A percentile compares a stretch with the other conserved stretches of the same genome.
Conservation (phyloP, 2,113 vertebrate genomes). For the Thermophis baileyi region DNA sequence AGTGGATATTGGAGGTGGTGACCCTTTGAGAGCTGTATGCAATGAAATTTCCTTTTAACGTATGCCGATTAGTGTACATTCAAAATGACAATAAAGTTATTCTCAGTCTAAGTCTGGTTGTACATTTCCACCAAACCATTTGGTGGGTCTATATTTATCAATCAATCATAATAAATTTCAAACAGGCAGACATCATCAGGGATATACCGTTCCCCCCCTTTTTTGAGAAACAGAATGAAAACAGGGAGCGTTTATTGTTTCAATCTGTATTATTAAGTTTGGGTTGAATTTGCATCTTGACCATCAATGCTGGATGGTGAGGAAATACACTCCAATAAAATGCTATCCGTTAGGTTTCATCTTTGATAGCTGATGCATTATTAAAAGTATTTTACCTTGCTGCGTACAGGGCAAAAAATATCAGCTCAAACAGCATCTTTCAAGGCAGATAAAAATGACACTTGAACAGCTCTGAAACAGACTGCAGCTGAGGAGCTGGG, state of each 20-base stretch:
- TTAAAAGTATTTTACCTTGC: neutral
- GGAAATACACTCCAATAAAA: neutral
- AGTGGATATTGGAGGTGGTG: no score
- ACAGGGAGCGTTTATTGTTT: neutral
- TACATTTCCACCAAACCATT: neutral
- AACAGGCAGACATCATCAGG: neutral
- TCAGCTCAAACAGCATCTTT: neutral
- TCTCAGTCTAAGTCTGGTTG: neutral
- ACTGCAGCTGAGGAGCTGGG: slow-evolving; percentile 28
- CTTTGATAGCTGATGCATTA: slow-evolving; percentile 21
- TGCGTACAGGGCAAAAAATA: slow-evolving; percentile 11
- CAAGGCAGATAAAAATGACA: slow-evolving; percentile 3
- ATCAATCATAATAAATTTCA: neutral
- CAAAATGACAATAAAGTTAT: no score
- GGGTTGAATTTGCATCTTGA: neutral
- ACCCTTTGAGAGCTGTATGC: no score
- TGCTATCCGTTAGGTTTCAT: slow-evolving; percentile 30
- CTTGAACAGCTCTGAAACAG: slow-evolving; percentile 34
- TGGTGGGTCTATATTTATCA: neutral
- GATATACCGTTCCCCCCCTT: neutral
- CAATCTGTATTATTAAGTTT: neutral
- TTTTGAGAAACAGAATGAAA: neutral
- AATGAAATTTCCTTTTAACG: no score
- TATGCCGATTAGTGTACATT: no score
- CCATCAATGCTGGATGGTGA: neutral